Evolutionary conservation across 2,888 invertebrate species (phyloP).

Genomic region (Melanostoma mellinum): DNA sequence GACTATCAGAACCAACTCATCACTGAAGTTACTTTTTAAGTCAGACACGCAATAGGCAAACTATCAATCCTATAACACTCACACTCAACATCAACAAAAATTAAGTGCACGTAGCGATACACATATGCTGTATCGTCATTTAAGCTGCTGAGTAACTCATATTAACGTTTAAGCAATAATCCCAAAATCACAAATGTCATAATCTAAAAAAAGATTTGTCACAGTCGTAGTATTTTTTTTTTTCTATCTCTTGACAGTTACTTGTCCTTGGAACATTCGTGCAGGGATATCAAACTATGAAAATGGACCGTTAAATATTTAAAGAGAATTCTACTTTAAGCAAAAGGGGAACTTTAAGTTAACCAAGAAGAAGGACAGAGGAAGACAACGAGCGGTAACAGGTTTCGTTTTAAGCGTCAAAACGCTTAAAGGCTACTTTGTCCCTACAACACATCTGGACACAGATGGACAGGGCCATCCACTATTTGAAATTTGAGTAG

Average conservation of each 20-base stretch:
- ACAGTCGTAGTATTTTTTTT: background rate
- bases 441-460: too few species aligned
- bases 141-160: background rate
- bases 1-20: background rate
- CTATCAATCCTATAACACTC: conserved; percentile 21
- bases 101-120: conserved; percentile 32
- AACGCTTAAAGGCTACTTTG: too few species aligned
- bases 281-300: too few species aligned
- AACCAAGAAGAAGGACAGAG: background rate
- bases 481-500: too few species aligned
- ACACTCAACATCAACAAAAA: conserved; percentile 25
- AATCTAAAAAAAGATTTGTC: background rate
- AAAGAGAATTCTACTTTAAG: too few species aligned
- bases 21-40: conserved; percentile 14
- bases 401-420: too few species aligned
- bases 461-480: too few species aligned
- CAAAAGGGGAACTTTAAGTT: too few species aligned
- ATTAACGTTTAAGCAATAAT: background rate
- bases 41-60: conserved; percentile 33
- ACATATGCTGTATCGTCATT: conserved; percentile 26
- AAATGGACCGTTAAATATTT: too few species aligned
- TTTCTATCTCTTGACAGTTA: too few species aligned
- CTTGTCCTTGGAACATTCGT: too few species aligned
- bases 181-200: background rate
- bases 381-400: too few species aligned